Conservation (phyloP, 53 echinoderm and acorn worm species). For the Stichopus horrens region DNA sequence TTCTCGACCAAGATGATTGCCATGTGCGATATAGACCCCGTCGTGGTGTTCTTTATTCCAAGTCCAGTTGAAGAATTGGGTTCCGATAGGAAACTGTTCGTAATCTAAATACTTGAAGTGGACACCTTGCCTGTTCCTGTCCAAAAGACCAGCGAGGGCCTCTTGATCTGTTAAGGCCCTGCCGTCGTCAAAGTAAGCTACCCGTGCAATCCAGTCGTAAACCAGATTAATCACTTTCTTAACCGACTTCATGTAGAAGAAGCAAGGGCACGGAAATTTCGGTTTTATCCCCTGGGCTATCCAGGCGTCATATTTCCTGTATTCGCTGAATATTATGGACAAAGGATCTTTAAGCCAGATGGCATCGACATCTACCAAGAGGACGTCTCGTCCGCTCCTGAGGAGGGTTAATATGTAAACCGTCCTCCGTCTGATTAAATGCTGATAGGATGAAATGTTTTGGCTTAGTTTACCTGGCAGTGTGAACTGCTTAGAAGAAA, state of each 20-base stretch:
- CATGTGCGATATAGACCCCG: conserved; percentile 25
- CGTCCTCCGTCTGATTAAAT: neutral
- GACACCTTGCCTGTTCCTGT: too few relatives aligned
- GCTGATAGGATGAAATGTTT: neutral
- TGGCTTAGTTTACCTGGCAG: neutral
- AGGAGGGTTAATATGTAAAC: conserved; percentile 13
- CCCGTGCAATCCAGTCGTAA: neutral
- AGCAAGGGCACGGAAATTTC: conserved; percentile 44
- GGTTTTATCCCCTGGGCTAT: conserved; percentile 25
- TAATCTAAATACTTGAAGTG: conserved; percentile 24
- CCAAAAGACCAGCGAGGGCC: too few relatives aligned
- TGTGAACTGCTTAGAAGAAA: neutral
- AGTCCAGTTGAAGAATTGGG: conserved; percentile 5
- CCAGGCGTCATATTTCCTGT: conserved; percentile 34
- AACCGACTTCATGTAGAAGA: conserved; percentile 35
- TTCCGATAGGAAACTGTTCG: conserved; percentile 4
- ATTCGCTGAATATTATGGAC: conserved; percentile 3
- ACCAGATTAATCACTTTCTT: neutral
- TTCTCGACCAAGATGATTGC: conserved; percentile 43
- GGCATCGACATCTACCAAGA: conserved; percentile 10
- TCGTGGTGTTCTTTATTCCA: conserved; percentile 2
- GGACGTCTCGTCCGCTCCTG: conserved; percentile 25
- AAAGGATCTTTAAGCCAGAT: conserved; percentile 16
- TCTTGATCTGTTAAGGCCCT: neutral
- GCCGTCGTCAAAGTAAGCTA: neutral